Evolutionary conservation across 2,888 invertebrate species (phyloP).

Genomic region (Lepidochrysops patricia): DNA sequence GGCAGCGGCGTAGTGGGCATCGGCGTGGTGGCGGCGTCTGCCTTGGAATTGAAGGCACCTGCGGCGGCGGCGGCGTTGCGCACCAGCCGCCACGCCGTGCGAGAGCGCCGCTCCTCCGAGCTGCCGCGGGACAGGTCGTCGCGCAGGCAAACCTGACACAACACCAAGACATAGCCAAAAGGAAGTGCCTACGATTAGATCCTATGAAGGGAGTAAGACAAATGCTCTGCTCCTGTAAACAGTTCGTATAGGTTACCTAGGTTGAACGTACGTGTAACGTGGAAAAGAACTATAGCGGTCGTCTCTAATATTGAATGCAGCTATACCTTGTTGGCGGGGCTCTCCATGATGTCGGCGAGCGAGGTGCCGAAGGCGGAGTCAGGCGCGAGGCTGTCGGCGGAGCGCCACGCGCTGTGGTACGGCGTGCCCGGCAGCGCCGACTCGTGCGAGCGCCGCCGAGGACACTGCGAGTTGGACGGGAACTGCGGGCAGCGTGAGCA

Average conservation of each 20-base stretch:
- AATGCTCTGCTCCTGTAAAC: no score
- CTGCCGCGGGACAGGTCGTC: conserved; percentile 50
- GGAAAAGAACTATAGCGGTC: no score
- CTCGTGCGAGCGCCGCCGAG: conserved; percentile 50
- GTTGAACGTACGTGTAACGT: no score
- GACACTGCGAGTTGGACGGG: conserved; percentile 21
- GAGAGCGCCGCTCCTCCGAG: conserved; percentile 38
- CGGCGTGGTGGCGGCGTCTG: conserved; percentile 29
- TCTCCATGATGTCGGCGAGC: conserved; percentile 66
- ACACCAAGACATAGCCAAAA: background rate
- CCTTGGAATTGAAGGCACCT: conserved; percentile 41
- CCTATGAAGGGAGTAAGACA: no score
- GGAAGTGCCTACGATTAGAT: background rate
- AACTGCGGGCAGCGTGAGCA: no score
- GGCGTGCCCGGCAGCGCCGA: conserved; percentile 56
- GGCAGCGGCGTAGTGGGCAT: conserved; percentile 51
- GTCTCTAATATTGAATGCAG: no score
- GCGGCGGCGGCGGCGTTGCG: conserved; percentile 48
- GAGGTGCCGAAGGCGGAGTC: conserved; percentile 62
- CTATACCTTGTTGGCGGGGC: conserved; percentile 55
- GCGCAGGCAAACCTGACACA: conserved; percentile 46
- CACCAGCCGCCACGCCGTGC: conserved; percentile 47
- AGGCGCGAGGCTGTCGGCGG: conserved; percentile 48
- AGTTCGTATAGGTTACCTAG: no score
- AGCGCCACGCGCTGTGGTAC: conserved; percentile 48